These are phyloP conservation scores for Bostrychus sinensis DNA, from an alignment of 2,113 vertebrate genomes.

Conservation along the genomic window DNA sequence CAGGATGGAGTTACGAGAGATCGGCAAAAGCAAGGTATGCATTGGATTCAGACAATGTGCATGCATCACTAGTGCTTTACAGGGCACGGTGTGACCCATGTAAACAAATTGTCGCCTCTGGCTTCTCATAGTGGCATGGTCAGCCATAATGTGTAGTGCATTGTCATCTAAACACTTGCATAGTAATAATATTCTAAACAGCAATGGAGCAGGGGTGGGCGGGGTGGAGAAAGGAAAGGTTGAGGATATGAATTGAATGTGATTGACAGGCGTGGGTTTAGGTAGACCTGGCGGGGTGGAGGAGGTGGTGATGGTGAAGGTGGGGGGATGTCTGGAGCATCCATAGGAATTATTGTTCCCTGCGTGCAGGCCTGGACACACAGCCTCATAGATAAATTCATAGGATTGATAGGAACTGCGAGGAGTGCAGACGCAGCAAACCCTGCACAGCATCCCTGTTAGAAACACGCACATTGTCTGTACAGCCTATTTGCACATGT, in stretches of 20 bases:
- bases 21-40: slow-evolving; percentile 94
- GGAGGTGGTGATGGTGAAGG: slow-evolving; percentile 26
- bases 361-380: slow-evolving; percentile 65
- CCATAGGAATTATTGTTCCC: slow-evolving; percentile 76
- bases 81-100: slow-evolving; percentile 45
- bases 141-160: slow-evolving; percentile 57
- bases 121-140: slow-evolving; percentile 37
- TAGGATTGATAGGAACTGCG: slow-evolving; percentile 55
- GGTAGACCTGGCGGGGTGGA: slow-evolving; percentile 70
- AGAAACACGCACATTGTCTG: slow-evolving; percentile 42
- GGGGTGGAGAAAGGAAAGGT: slow-evolving; percentile 75
- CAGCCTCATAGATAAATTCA: slow-evolving; percentile 57
- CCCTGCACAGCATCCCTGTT: slow-evolving; percentile 40
- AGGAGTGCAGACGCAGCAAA: slow-evolving; percentile 70
- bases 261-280: slow-evolving; percentile 81
- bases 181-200: slow-evolving; percentile 75
- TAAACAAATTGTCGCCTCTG: slow-evolving; percentile 64
- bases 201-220: slow-evolving; percentile 69
- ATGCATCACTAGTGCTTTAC: slow-evolving; percentile 57
- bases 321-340: slow-evolving; percentile 69
- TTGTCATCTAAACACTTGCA: slow-evolving; percentile 73
- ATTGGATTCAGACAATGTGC: slow-evolving; percentile 69
- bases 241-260: slow-evolving; percentile 75
- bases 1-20: slow-evolving; percentile 97
- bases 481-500: slow-evolving; percentile 17